phyloP scores from a whole-genome alignment of 1,140 invertebrate genomes.

The Eubasilissa regina region DNA sequence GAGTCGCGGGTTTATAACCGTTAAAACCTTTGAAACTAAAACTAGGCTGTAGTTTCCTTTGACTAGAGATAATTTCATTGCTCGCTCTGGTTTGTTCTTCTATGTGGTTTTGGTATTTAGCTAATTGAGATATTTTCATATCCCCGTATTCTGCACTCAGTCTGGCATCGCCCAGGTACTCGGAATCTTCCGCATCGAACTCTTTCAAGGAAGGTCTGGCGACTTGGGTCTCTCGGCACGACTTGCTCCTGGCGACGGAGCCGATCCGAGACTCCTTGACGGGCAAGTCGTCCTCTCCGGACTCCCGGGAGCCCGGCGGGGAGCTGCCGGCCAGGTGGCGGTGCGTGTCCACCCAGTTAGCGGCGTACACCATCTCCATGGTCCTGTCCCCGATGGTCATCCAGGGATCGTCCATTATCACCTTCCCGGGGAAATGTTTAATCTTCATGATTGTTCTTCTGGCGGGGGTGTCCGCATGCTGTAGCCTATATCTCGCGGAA shows the following conservation, averaged over 20 bases:
- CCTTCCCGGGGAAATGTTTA: slow-evolving; percentile 86
- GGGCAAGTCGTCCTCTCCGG: slow-evolving; percentile 45
- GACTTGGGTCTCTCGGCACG: slow-evolving; percentile 70
- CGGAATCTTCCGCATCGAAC: slow-evolving; percentile 63
- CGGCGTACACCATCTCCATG: slow-evolving; percentile 86
- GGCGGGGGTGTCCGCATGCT: background rate
- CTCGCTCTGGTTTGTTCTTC: slow-evolving; percentile 72
- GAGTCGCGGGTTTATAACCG: slow-evolving; percentile 73
- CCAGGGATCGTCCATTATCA: slow-evolving; percentile 81
- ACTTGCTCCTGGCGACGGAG: slow-evolving; percentile 70
- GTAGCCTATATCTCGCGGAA: background rate
- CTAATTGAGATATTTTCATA: slow-evolving; percentile 73
- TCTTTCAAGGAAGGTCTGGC: slow-evolving; percentile 60
- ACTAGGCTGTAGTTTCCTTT: slow-evolving; percentile 71
- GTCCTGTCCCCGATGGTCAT: slow-evolving; percentile 74
- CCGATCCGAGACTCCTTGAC: slow-evolving; percentile 63
- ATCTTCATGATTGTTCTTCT: slow-evolving; percentile 81
- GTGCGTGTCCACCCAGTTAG: slow-evolving; percentile 83
- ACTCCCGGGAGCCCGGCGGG: slow-evolving; percentile 56
- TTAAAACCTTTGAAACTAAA: slow-evolving; percentile 75
- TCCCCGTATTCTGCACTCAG: slow-evolving; percentile 62
- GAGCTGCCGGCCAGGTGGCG: slow-evolving; percentile 46
- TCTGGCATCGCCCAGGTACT: slow-evolving; percentile 63
- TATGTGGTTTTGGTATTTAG: slow-evolving; percentile 76
- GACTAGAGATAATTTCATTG: slow-evolving; percentile 66